Evolutionary conservation across 2,888 invertebrate species (phyloP).

Genomic region (Orthosia gothica): DNA sequence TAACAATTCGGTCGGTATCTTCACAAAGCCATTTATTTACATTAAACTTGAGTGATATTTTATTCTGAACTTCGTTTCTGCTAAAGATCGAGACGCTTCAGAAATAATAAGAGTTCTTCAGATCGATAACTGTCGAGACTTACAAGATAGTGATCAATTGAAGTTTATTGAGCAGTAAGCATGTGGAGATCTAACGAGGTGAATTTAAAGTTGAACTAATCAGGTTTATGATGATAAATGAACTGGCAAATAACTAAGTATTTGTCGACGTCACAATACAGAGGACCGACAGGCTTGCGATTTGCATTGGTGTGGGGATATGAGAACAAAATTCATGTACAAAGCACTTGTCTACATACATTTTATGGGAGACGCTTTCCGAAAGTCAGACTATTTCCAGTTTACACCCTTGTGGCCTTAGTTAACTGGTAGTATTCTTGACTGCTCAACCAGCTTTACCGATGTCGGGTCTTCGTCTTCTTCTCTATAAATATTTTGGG

Average conservation of each 20-base stretch:
- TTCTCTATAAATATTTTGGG: too few relatives aligned
- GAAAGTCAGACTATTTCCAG: background rate
- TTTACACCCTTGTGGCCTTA: too few relatives aligned
- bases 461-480: background rate
- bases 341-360: background rate
- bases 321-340: background rate
- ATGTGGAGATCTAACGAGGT: slow-evolving; percentile 33
- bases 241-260: background rate
- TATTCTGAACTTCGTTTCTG: slow-evolving; percentile 30
- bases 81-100: slow-evolving; percentile 31
- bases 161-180: slow-evolving; percentile 36
- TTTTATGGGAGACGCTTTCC: too few relatives aligned
- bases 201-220: background rate
- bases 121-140: slow-evolving; percentile 24
- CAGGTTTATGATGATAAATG: background rate
- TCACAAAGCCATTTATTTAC: slow-evolving; percentile 53
- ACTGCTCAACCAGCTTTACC: background rate
- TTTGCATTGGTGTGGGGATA: background rate
- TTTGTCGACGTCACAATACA: background rate
- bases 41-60: slow-evolving; percentile 48
- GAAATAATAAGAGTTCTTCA: slow-evolving; percentile 38
- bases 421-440: background rate
- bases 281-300: background rate
- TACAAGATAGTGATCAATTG: slow-evolving; percentile 38
- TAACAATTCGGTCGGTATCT: slow-evolving; percentile 22